Evolutionary conservation across 1,140 invertebrate genomes (phyloP).

Genomic region (Diachasmimorpha longicaudata): DNA sequence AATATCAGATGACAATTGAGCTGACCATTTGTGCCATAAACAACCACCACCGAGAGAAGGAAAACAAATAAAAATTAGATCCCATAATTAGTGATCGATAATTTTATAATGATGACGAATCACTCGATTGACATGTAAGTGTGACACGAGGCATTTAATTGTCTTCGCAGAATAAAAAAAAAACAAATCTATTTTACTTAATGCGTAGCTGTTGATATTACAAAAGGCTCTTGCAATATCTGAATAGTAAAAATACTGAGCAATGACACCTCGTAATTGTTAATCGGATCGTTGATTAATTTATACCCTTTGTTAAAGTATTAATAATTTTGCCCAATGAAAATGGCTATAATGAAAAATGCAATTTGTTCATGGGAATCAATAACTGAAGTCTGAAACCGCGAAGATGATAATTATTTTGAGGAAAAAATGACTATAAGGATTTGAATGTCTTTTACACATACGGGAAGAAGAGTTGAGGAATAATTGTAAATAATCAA

Average conservation of each 20-base stretch:
- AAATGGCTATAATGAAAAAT: neutral
- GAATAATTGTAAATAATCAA: slow-evolving; percentile 44
- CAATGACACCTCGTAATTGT: slow-evolving; percentile 18
- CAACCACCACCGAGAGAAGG: slow-evolving; percentile 31
- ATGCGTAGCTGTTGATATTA: slow-evolving; percentile 30
- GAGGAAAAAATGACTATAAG: slow-evolving; percentile 25
- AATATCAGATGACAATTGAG: slow-evolving; percentile 39
- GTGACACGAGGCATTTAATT: neutral
- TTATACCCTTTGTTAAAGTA: neutral
- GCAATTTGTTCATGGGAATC: slow-evolving; percentile 9
- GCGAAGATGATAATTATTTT: neutral
- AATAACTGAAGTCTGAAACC: neutral
- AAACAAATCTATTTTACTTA: slow-evolving; percentile 53
- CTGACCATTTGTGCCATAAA: slow-evolving; percentile 53
- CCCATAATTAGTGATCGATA: slow-evolving; percentile 30
- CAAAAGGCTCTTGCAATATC: slow-evolving; percentile 17
- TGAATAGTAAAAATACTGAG: slow-evolving; percentile 15
- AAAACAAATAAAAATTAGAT: slow-evolving; percentile 3
- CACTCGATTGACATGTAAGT: slow-evolving; percentile 12
- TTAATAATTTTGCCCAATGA: neutral
- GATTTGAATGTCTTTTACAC: slow-evolving; percentile 37
- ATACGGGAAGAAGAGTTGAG: slow-evolving; percentile 14
- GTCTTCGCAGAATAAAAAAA: slow-evolving; percentile 30
- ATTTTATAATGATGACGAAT: slow-evolving; percentile 25
- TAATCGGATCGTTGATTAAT: neutral